phyloP scores from a whole-genome alignment of 1,140 invertebrate genomes.

The Sarcophaga peregrina region DNA sequence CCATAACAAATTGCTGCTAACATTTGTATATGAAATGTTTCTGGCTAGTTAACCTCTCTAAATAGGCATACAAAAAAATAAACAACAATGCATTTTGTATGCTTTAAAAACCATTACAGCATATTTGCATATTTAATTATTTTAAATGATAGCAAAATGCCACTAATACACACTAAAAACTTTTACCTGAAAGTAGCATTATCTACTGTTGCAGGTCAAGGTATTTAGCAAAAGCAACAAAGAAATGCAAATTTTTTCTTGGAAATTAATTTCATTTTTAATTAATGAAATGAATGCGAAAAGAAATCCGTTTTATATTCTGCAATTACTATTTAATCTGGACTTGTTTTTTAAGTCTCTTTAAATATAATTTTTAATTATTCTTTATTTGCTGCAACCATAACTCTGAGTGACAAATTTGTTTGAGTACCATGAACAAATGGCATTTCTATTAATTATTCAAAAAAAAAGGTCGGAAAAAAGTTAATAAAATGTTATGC shows the following conservation, averaged over 20 bases:
- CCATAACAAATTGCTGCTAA: background rate
- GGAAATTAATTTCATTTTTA: background rate
- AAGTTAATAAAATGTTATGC: background rate
- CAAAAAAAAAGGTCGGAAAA: background rate
- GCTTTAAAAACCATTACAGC: background rate
- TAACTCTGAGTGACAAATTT: background rate
- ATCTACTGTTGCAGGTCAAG: background rate
- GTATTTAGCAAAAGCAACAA: background rate
- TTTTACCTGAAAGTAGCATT: background rate
- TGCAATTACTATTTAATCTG: background rate
- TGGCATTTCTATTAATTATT: background rate
- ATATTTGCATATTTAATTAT: background rate
- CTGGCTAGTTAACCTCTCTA: slow-evolving; percentile 26
- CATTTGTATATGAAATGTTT: slow-evolving; percentile 1
- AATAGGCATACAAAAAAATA: background rate
- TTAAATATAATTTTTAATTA: background rate
- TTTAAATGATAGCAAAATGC: background rate
- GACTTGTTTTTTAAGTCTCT: background rate
- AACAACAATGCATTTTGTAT: slow-evolving; percentile 23
- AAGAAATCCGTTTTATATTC: background rate
- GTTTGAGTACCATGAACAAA: background rate
- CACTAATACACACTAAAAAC: background rate
- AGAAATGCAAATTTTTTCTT: background rate
- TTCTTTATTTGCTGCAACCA: background rate
- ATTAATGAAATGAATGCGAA: background rate